Base-by-base conservation (phyloP, 2,888 invertebrate genomes). In the Cerastis rubricosa region DNA sequence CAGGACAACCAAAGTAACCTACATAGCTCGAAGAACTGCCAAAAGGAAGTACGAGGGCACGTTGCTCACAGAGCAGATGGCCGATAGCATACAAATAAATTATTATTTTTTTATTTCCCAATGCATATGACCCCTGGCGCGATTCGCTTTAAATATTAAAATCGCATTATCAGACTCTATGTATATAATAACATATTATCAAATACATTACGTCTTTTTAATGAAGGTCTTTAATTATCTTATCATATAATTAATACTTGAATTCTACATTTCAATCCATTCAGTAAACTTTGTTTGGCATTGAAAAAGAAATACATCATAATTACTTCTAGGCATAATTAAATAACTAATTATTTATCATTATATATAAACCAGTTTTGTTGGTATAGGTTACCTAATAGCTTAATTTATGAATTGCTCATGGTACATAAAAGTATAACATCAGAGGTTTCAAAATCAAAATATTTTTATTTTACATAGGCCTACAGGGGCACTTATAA, bases 271-370 rank as follows among this genome's bases (percentile, higher is more conserved):
- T 47, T 25, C 7, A 47, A 71, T 49, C 45, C 8, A 65, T 40
- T 17, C 22, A 49, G 8, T n/a, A 22, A 63, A 67, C 14, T 40
- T 51, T 54, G 25, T 61, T n/a, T 51, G 43, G 3, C 57, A 65
- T 79, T 65, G 49, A 71, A 76, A 14, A 61, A 17, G 35, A 40
- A 45, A 22, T 40, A 45, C 25, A 17, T 66, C 4, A 51, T 51
- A 49, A 49, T 17, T 35, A 76, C 11, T 40, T 40, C 7, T 14
- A n/a, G 40, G 47, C 35, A 17, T 54, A 29, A 40, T 2, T 25
- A 25, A 78, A 17, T 25, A 63, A 6, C 9, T 35, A 35, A 66
- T 25, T 57, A 25, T 67, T 35, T 22, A 67, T 29, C 40, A 40
- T 57, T 43, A 51, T 12, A 29, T 11, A 57, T 35, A 25, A 78